Conservation (phyloP, 2,797 vertebrate genomes). For the Bradypodion ventrale region DNA sequence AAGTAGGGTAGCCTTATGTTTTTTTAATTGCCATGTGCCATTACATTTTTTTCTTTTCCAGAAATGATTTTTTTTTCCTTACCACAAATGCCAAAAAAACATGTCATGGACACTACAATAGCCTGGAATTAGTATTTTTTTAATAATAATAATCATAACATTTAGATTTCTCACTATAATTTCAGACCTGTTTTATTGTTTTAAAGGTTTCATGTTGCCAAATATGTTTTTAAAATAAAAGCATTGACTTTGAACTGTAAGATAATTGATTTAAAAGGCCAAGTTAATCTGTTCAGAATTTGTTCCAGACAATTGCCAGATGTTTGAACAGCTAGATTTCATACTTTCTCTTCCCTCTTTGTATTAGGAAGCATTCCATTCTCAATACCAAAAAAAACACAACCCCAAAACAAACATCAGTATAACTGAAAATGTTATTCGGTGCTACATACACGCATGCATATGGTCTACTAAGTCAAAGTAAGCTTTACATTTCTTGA, state of each 20-base stretch:
- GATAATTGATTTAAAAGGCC: slow-evolving; percentile 67
- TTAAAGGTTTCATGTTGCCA: slow-evolving; percentile 70
- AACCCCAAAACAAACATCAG: neutral
- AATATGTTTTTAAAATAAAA: slow-evolving; percentile 69
- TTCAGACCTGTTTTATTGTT: slow-evolving; percentile 65
- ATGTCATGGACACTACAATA: slow-evolving; percentile 79
- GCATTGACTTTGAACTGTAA: slow-evolving; percentile 51
- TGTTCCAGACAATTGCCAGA: slow-evolving; percentile 72
- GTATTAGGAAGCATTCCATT: slow-evolving; percentile 60
- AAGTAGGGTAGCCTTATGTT: slow-evolving; percentile 45
- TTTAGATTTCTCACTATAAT: slow-evolving; percentile 61
- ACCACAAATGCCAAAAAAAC: slow-evolving; percentile 79
- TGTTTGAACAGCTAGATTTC: slow-evolving; percentile 58
- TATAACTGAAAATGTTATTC: slow-evolving; percentile 40
- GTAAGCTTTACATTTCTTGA: slow-evolving; percentile 54
- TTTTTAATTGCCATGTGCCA: slow-evolving; percentile 68
- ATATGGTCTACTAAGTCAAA: slow-evolving; percentile 55
- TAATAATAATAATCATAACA: slow-evolving; percentile 51
- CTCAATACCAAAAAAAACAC: slow-evolving; percentile 61
- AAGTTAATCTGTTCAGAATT: slow-evolving; percentile 68
- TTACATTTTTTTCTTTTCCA: slow-evolving; percentile 36
- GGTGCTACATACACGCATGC: slow-evolving; percentile 45
- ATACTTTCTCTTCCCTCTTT: slow-evolving; percentile 59
- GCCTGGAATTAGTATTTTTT: slow-evolving; percentile 53
- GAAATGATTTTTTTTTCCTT: slow-evolving; percentile 15